Evolutionary conservation across 2,113 vertebrate genomes (phyloP).

Genomic region (Saguinus midas): DNA sequence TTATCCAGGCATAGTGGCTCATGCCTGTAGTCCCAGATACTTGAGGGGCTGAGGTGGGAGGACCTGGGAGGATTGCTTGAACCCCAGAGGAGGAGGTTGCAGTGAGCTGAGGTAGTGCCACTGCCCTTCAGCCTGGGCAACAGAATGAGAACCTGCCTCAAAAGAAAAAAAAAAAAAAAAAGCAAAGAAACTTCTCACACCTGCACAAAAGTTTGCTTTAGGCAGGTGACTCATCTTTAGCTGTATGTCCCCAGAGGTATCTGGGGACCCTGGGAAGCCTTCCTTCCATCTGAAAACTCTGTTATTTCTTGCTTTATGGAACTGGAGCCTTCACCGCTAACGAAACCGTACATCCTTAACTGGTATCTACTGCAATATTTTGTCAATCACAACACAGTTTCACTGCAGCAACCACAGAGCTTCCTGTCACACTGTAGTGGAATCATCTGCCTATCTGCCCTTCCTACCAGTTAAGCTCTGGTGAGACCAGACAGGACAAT

Average conservation of each 20-base stretch:
- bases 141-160: too few relatives aligned
- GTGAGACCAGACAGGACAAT: background rate
- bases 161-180: background rate
- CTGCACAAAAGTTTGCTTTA: background rate
- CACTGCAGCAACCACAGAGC: background rate
- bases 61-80: too few relatives aligned
- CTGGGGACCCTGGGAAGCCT: background rate
- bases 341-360: background rate
- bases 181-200: background rate
- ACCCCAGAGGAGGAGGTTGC: too few relatives aligned
- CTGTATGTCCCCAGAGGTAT: too few relatives aligned
- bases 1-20: too few relatives aligned
- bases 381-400: background rate
- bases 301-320: background rate
- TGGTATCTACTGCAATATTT: background rate
- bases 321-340: background rate
- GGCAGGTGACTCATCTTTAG: background rate
- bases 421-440: rapidly evolving
- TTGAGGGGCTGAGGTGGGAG: too few relatives aligned
- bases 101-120: too few relatives aligned
- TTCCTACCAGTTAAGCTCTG: background rate
- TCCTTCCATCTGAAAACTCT: background rate
- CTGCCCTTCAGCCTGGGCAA: too few relatives aligned
- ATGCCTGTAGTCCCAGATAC: too few relatives aligned
- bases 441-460: background rate